A percentile compares a stretch with the other conserved stretches of the same genome.
Evolutionary conservation across 2,888 invertebrate genomes (phyloP).

Genomic region (Drosophila koepferae): DNA sequence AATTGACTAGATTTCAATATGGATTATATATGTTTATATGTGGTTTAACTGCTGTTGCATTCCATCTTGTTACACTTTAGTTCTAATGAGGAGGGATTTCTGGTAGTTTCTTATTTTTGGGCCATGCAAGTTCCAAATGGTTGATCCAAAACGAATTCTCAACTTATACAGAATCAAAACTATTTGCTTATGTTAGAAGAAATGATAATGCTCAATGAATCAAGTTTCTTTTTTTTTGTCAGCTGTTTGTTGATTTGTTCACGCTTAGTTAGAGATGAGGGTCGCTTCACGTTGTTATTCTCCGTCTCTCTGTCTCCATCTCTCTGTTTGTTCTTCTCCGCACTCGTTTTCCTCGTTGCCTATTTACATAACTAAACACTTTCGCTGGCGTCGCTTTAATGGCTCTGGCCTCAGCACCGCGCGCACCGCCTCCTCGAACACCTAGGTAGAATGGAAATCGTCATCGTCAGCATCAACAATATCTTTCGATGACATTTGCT

Average conservation of each 20-base stretch:
- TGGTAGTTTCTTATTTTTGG: conserved; percentile 32
- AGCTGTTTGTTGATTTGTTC: conserved; percentile 55
- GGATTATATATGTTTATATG: conserved; percentile 42
- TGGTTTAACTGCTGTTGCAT: conserved; percentile 40
- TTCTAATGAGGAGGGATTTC: conserved; percentile 66
- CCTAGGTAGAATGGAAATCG: conserved; percentile 86
- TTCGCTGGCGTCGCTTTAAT: conserved; percentile 96
- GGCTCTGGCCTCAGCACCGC: conserved; percentile 99
- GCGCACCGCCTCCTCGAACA: conserved; percentile 99
- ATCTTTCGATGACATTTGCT: not conserved
- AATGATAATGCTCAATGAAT: conserved; percentile 63
- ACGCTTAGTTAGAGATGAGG: conserved; percentile 53
- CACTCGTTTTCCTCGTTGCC: conserved; percentile 26
- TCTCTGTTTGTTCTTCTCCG: conserved; percentile 20
- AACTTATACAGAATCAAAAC: conserved; percentile 52
- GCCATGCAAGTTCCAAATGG: conserved; percentile 39
- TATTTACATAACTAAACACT: conserved; percentile 92
- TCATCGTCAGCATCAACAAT: not conserved
- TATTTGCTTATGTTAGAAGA: conserved; percentile 10
- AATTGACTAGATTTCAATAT: conserved; percentile 79
- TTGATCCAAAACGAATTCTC: conserved; percentile 42
- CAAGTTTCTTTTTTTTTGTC: conserved; percentile 25
- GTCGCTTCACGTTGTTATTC: conserved; percentile 37
- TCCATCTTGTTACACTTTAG: conserved; percentile 35
- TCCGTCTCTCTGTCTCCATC: conserved; percentile 6